Conservation (phyloP, 2,113 vertebrate species). For the Lamprologus lemairii region DNA sequence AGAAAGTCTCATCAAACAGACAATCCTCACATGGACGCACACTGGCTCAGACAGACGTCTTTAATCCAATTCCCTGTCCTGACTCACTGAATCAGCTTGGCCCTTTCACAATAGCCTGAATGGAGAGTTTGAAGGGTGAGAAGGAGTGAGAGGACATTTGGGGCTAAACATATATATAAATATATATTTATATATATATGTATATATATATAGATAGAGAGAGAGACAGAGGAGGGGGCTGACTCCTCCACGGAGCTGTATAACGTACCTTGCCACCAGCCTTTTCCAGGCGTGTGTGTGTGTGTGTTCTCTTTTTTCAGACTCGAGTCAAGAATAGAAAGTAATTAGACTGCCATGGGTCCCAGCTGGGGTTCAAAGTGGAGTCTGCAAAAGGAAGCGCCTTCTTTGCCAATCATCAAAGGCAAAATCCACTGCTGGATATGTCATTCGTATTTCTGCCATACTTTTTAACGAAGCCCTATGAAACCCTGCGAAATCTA, state of each 20-base stretch:
- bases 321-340: conserved; percentile 66
- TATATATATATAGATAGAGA: neutral
- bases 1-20: conserved; percentile 44
- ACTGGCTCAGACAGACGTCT: conserved; percentile 40
- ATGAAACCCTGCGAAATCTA: neutral
- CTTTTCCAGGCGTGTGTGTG: conserved; percentile 2
- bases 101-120: conserved; percentile 12
- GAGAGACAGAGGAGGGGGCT: neutral
- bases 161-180: neutral
- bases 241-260: conserved; percentile 2
- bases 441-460: neutral
- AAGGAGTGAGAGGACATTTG: neutral
- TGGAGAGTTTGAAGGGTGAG: neutral
- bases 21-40: conserved; percentile 24
- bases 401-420: conserved; percentile 46
- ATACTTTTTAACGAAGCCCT: conserved; percentile 25
- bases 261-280: conserved; percentile 1
- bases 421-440: conserved; percentile 28
- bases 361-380: conserved; percentile 64
- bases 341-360: conserved; percentile 63
- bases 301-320: neutral
- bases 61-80: conserved; percentile 37
- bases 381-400: conserved; percentile 39
- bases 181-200: neutral
- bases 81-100: conserved; percentile 15